A percentile compares a stretch with the other conserved stretches of the same genome.
Conservation (phyloP, 2,888 invertebrate species). For the Ectemnius lituratus region DNA sequence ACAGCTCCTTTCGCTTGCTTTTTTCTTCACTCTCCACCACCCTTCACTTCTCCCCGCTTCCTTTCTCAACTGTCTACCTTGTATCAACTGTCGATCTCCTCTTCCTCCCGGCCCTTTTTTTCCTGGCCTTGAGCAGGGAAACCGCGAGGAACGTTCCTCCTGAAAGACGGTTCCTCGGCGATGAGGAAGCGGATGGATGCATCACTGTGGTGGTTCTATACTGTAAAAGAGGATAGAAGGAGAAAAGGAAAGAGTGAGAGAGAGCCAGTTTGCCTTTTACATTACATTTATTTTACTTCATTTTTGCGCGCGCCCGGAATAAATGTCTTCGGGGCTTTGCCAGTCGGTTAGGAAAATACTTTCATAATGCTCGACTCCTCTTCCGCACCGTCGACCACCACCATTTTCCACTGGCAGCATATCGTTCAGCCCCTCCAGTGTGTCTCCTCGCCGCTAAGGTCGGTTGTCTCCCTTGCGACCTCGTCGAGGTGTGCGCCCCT, state of each 20-base stretch:
- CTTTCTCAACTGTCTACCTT: constrained; percentile 22
- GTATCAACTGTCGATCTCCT: constrained; percentile 27
- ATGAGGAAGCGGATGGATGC: background rate
- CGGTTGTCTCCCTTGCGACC: background rate
- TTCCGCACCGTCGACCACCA: constrained; percentile 19
- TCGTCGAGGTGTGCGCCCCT: background rate
- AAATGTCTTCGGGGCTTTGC: constrained; percentile 65
- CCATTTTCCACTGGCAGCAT: background rate
- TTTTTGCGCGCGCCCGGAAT: constrained; percentile 59
- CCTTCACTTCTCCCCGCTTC: background rate
- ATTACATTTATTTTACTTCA: constrained; percentile 67
- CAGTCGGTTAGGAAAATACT: constrained; percentile 67
- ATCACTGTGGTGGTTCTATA: no score
- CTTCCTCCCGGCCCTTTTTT: background rate
- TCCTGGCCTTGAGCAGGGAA: constrained; percentile 7
- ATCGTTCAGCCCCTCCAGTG: constrained; percentile 3
- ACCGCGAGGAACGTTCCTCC: constrained; percentile 28
- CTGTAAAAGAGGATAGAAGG: no score
- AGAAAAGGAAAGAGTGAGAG: background rate
- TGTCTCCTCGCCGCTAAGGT: background rate
- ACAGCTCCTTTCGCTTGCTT: no score
- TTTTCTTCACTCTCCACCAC: background rate
- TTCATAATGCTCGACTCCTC: constrained; percentile 58
- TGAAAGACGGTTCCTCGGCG: constrained; percentile 22
- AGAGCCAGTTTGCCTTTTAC: constrained; percentile 59